Evolutionary conservation across 2,797 vertebrate species (phyloP).

Genomic region (Acipenser oxyrinchus): DNA sequence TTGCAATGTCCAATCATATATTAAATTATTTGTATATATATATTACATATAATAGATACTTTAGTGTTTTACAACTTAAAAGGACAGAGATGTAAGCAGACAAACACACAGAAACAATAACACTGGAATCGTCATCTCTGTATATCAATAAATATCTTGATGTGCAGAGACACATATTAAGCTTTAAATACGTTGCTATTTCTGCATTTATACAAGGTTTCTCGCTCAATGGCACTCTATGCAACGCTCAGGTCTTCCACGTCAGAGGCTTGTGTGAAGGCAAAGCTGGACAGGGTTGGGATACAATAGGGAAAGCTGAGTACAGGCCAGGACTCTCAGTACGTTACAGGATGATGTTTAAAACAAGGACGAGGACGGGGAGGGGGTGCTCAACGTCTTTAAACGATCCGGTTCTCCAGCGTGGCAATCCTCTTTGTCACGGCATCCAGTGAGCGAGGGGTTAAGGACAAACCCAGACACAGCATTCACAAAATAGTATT

Average conservation of each 20-base stretch:
- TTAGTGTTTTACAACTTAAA: slow-evolving; percentile 21
- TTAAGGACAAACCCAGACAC: slow-evolving; percentile 62
- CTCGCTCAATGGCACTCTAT: too few relatives aligned
- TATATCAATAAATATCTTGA: background rate
- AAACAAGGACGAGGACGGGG: background rate
- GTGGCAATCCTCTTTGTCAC: slow-evolving; percentile 83
- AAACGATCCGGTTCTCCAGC: slow-evolving; percentile 92
- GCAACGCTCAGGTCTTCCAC: too few relatives aligned
- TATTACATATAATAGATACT: slow-evolving; percentile 37
- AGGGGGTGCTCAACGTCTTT: slow-evolving; percentile 29
- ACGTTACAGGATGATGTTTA: slow-evolving; percentile 44
- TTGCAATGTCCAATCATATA: slow-evolving; percentile 45
- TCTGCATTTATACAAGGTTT: slow-evolving; percentile 35
- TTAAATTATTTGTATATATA: slow-evolving; percentile 51
- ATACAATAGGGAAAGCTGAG: slow-evolving; percentile 35
- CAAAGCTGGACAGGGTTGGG: slow-evolving; percentile 22
- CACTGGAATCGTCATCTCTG: background rate
- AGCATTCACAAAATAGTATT: too few relatives aligned
- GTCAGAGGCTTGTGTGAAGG: background rate
- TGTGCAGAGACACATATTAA: slow-evolving; percentile 23
- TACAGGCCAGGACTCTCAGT: slow-evolving; percentile 32
- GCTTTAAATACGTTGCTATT: slow-evolving; percentile 35
- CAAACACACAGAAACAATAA: background rate
- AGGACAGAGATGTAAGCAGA: slow-evolving; percentile 17
- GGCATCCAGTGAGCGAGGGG: slow-evolving; percentile 74